A percentile compares a stretch with the other conserved stretches of the same genome.
Conservation (phyloP, 2,113 vertebrate genomes). For the Crotalus horridus region DNA sequence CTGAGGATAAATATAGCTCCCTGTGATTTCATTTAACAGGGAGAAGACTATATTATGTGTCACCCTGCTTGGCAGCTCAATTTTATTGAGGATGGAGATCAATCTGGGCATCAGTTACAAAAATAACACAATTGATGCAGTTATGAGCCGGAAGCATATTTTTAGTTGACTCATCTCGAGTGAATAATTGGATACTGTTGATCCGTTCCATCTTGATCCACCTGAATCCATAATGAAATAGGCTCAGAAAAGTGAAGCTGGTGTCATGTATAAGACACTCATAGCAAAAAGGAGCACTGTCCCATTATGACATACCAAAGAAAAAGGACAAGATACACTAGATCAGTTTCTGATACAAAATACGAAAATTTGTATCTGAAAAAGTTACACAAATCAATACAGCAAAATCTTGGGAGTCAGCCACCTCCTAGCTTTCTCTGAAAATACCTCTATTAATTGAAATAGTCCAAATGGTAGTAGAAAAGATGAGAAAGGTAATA, state of each 20-base stretch:
- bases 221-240: neutral
- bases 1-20: neutral
- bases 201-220: neutral
- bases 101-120: neutral
- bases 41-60: neutral
- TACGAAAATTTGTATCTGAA: neutral
- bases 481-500: neutral
- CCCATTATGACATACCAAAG: neutral
- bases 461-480: neutral
- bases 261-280: neutral
- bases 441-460: neutral
- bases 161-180: neutral
- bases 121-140: neutral
- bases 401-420: neutral
- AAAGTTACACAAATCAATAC: neutral
- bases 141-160: neutral
- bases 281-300: neutral
- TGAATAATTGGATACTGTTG: neutral
- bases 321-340: neutral
- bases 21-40: neutral
- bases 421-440: neutral
- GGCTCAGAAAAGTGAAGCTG: neutral
- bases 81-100: neutral
- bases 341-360: neutral
- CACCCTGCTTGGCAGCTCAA: neutral